Base-by-base conservation (phyloP, 2,113 vertebrate genomes). In the Xenus cinereus region DNA sequence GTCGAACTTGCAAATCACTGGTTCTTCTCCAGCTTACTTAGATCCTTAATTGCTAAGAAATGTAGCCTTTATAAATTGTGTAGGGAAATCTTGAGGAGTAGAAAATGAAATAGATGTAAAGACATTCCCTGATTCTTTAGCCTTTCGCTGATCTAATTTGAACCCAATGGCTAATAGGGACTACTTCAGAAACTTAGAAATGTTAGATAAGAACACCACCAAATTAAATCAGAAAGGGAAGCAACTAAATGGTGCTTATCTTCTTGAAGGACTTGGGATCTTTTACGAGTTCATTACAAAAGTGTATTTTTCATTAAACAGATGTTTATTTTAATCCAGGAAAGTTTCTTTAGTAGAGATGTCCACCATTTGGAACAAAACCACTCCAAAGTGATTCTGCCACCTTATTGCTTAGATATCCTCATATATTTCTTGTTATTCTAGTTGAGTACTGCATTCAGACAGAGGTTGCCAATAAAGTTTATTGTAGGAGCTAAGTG, bases 401-500 rank as follows among this genome's bases (percentile, higher is more conserved):
- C 45, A 84, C 81, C 87, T 96, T 96, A 96, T 96, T 78, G 84
- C 96, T 96, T 95, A 80, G 95, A 97, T 97, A 98, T 98, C 98
- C 98, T 97, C 97, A 97, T 98, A 95, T 98, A 98, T 99, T 99
- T 98, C 99, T 99, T 99, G 99, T 99, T 99, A 99, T 99, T 99
- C 99, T 99, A 98, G 97, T 98, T 98, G 98, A 99, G 99, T 99
- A 97, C 98, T 98, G 96, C 99, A 98, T 99, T 99, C 99, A 99
- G 99, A 99, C 99, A 98, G 98, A 98, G 98, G 98, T 99, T 99
- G 99, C 99, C 99, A 99, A 99, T 99, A 99, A 99, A 99, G 99
- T 99, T 99, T 99, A 99, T 99, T 99, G 99, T 99, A 98, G 98
- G 98, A 98, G 98, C 99, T 98, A 98, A 99, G 98, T 99, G 99